Base-by-base conservation (phyloP, 1,140 invertebrate species). In the Artemia franciscana region DNA sequence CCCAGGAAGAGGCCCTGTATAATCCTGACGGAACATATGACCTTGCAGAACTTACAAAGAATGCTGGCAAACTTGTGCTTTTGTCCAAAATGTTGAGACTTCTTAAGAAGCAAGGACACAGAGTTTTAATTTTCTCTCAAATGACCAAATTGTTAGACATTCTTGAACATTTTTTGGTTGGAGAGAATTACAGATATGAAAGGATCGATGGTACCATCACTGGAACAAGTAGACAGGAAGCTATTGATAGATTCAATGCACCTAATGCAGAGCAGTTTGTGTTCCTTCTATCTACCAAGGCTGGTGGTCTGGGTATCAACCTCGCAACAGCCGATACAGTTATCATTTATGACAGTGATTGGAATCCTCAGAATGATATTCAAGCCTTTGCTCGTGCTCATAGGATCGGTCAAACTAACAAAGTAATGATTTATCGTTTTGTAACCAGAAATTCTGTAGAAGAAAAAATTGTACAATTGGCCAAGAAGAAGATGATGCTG, bases 141-240 rank as follows among this genome's bases (percentile, higher is more conserved):
- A 97, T 98, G 94, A 98, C 93, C 26, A 95, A 95, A 78, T 94
- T 98, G 91, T 83, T 99, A 71, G 96, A 99, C 73, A 88, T 99
- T 65, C 75, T 99, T 1, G 96, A 99, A 77, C 95, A 99, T 77
- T 98, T 96, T 73, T 76, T 97, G 27, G 95, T 99, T 72, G 89
- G 88, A 3, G 90, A 97, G 72, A 88, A 88, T 15, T 98, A 98
- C 73, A 65, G 96, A 71, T 99, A 98, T 72, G 96, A 99, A 72
- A 80, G 96, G 68, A 98, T 99, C 70, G 96, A 99, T 73, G 96
- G 96, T 71, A 88, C 89, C 60, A 97, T 99, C 62, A 99, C 95
- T 3, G 96, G 96, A 9, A 80, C 82, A 18, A 77, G 86, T 66
- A 79, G 96, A 69, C 96, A 99, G 76, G 96, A 99, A 74, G 92